Conservation (phyloP, 2,888 invertebrate genomes). For the Smittia aterrima region DNA sequence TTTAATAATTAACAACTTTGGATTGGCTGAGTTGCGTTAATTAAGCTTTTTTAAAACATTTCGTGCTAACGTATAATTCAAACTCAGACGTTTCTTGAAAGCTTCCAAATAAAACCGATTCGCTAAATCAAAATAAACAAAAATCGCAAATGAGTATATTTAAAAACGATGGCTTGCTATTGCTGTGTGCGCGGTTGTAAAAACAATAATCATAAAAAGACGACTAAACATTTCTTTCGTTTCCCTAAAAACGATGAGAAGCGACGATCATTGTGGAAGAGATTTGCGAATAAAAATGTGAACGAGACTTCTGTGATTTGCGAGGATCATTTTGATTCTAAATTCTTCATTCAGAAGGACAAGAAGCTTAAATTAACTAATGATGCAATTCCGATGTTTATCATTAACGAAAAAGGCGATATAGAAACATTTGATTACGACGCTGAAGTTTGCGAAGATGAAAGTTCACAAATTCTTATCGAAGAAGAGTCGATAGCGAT, state of each 20-base stretch:
- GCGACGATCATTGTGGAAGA: not conserved
- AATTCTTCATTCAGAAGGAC: not conserved
- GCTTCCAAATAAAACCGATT: no score
- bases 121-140: no score
- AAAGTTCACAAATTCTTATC: no score
- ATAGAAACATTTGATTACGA: not conserved
- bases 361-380: not conserved
- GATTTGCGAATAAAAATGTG: not conserved
- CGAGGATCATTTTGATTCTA: not conserved
- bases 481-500: slow-evolving; percentile 3
- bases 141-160: no score
- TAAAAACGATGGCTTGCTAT: slow-evolving; percentile 12
- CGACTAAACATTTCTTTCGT: not conserved
- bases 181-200: not conserved
- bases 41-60: no score
- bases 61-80: no score
- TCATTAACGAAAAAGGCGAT: no score
- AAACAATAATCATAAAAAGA: not conserved
- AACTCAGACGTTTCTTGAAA: no score
- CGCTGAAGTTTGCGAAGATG: no score
- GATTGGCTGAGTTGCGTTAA: no score
- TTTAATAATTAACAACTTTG: no score
- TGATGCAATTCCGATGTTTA: not conserved
- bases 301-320: not conserved
- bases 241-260: not conserved